Evolutionary conservation across 2,888 invertebrate species (phyloP).

Genomic region (Lasius platythorax): DNA sequence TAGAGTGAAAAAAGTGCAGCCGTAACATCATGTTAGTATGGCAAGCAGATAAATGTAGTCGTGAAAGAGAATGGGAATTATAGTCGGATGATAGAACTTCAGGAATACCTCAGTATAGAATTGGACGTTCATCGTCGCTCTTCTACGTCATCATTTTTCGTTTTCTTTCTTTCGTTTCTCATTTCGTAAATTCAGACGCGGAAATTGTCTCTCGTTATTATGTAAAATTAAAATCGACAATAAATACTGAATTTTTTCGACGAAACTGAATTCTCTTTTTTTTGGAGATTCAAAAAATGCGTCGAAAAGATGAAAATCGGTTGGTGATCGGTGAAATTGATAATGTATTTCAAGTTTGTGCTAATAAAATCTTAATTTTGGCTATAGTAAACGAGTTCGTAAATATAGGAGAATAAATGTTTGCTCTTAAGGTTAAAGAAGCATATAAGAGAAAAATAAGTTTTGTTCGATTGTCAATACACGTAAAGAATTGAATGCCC

Average conservation of each 20-base stretch:
- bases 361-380: neutral
- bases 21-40: conserved; percentile 37
- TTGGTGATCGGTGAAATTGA: neutral
- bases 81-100: conserved; percentile 57
- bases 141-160: conserved; percentile 69
- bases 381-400: neutral
- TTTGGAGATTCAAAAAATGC: neutral
- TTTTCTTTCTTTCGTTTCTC: conserved; percentile 1
- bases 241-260: neutral
- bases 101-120: conserved; percentile 74
- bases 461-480: neutral
- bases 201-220: neutral
- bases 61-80: conserved; percentile 59
- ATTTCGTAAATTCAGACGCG: neutral
- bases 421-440: neutral
- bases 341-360: neutral
- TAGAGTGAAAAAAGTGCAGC: conserved; percentile 37
- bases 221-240: neutral
- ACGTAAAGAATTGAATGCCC: neutral
- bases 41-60: conserved; percentile 57
- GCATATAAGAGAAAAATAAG: neutral
- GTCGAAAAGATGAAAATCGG: neutral
- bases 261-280: neutral
- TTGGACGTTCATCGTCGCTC: conserved; percentile 74
- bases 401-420: neutral